phyloP scores from a whole-genome alignment of 2,797 vertebrate species.

The Crocodylus rhombifer region DNA sequence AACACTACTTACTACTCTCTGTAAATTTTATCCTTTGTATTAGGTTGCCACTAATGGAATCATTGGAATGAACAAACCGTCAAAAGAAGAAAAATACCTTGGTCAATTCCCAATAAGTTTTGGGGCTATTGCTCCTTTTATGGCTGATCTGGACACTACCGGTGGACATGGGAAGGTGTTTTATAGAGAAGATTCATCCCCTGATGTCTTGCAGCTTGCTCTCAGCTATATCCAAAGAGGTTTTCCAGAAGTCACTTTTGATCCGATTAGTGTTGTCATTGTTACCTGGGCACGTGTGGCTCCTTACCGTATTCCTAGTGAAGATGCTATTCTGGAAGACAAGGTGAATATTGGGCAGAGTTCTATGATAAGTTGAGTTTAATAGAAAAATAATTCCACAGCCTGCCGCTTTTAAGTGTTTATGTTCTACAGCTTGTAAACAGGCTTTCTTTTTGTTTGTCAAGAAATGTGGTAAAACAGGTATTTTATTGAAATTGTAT shows the following conservation, averaged over 20 bases:
- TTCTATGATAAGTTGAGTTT: neutral
- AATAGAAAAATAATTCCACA: neutral
- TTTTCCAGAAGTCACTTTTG: conserved; percentile 85
- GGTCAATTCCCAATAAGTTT: conserved; percentile 87
- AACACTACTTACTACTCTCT: neutral
- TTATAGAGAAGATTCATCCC: conserved; percentile 88
- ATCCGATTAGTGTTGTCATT: conserved; percentile 82
- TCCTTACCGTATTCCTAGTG: conserved; percentile 71
- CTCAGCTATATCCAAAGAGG: conserved; percentile 84
- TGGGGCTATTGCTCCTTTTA: conserved; percentile 87
- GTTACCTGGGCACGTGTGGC: conserved; percentile 89
- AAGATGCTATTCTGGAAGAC: conserved; percentile 71
- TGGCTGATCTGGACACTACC: conserved; percentile 91
- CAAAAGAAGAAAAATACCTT: conserved; percentile 83
- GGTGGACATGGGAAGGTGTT: conserved; percentile 86
- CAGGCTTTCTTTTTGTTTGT: neutral
- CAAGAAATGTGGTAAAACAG: neutral
- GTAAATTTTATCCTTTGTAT: conserved; percentile 28
- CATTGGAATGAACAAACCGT: conserved; percentile 85
- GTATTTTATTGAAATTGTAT: neutral
- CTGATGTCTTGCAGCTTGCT: conserved; percentile 77
- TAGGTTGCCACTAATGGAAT: conserved; percentile 93
- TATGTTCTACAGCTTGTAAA: neutral
- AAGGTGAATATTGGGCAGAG: conserved; percentile 80
- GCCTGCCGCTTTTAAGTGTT: neutral